Conservation (phyloP, 2,113 vertebrate genomes). For the Leptocoma aspasia region DNA sequence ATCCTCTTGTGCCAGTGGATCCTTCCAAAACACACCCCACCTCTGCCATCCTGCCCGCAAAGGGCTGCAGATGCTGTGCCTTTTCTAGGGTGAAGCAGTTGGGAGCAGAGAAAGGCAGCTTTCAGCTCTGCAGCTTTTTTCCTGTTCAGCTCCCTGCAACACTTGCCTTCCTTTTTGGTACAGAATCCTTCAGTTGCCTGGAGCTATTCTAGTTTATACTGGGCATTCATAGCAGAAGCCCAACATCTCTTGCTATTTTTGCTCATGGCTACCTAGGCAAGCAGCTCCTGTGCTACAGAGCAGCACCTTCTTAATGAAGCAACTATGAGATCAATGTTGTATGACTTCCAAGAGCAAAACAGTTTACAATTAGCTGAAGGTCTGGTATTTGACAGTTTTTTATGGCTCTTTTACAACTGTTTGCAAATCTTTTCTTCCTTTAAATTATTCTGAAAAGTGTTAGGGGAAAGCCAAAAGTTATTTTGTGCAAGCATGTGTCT, state of each 20-base stretch:
- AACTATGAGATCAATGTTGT: constrained; percentile 58
- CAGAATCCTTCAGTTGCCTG: constrained; percentile 33
- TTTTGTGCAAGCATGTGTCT: constrained; percentile 49
- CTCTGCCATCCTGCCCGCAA: neutral
- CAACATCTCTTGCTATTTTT: constrained; percentile 24
- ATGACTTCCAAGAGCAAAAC: constrained; percentile 50
- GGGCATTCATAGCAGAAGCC: constrained; percentile 32
- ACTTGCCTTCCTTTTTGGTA: constrained; percentile 31
- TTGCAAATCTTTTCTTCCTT: constrained; percentile 64
- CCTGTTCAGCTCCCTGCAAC: constrained; percentile 26
- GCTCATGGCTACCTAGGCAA: constrained; percentile 28
- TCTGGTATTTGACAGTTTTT: constrained; percentile 66
- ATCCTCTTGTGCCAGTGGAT: neutral
- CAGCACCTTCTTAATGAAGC: constrained; percentile 40
- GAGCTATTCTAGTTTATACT: constrained; percentile 42
- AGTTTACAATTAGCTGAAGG: constrained; percentile 63
- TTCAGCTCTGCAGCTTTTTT: constrained; percentile 16
- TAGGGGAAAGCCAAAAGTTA: constrained; percentile 55
- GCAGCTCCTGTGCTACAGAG: neutral
- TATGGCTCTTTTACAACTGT: constrained; percentile 65
- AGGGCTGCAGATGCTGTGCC: neutral
- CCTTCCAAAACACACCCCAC: constrained; percentile 6
- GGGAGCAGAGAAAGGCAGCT: neutral
- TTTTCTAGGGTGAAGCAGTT: neutral
- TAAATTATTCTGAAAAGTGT: constrained; percentile 49